These are phyloP conservation scores for Hyles lineata DNA, from an alignment of 2,888 invertebrate species.

Conservation along the genomic window DNA sequence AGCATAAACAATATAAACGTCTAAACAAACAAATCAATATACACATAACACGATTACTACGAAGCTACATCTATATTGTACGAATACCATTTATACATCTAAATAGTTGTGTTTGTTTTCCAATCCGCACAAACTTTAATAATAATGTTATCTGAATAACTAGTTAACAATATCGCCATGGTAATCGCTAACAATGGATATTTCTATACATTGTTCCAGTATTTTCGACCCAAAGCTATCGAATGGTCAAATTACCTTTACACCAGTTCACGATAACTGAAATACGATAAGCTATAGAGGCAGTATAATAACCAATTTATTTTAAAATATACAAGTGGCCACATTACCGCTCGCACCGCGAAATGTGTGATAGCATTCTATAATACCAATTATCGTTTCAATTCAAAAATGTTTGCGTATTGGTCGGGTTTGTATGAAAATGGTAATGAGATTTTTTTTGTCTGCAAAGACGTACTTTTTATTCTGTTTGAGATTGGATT, in stretches of 20 bases:
- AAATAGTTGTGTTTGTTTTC: conserved; percentile 37
- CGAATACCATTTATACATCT: conserved; percentile 32
- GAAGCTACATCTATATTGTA: not conserved
- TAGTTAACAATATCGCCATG: conserved; percentile 49
- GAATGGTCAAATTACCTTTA: conserved; percentile 65
- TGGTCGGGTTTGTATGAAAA: conserved; percentile 27
- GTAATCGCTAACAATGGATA: conserved; percentile 50
- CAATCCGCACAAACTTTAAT: conserved; percentile 44
- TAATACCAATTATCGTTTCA: conserved; percentile 33
- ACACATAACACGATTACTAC: conserved; percentile 3
- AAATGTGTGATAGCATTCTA: conserved; percentile 30
- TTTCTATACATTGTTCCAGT: conserved; percentile 43
- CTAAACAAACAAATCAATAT: conserved; percentile 24
- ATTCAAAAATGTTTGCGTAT: conserved; percentile 29
- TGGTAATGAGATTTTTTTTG: conserved; percentile 13
- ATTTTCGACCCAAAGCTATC: conserved; percentile 61
- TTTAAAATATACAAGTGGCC: conserved; percentile 59
- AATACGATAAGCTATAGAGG: conserved; percentile 55
- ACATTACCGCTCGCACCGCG: conserved; percentile 46
- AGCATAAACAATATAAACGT: not conserved
- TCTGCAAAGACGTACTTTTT: conserved; percentile 1
- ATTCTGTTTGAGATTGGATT: conserved; percentile 7
- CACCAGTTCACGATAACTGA: conserved; percentile 56
- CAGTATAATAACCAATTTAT: conserved; percentile 62
- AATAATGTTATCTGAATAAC: conserved; percentile 49